Evolutionary conservation across 1,140 invertebrate species (phyloP), one percentile per base, ranked within the genome.

Genomic region (Ceratoteleas bidentatus): DNA sequence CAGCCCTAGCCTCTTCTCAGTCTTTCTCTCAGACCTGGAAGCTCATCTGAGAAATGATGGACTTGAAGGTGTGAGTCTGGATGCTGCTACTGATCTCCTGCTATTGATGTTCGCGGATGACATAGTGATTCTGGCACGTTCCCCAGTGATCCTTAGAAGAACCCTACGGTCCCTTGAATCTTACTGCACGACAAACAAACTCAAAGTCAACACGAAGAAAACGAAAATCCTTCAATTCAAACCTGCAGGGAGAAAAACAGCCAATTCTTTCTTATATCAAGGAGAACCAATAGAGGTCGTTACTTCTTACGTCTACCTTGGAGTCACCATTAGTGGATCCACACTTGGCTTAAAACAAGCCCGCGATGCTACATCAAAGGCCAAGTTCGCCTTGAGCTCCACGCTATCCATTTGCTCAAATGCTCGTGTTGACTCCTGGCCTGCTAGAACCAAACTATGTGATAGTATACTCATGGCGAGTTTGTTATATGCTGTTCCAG

Each of bases 261-360:
- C 6, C 15, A 33, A 9, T 3, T 8, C 8, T 24, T 53, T 53
- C 24, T n/a, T 53, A 9, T 53, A 32, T 11, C 8, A 5, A 9
- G 32, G 10, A 6, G 52, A 53, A 32, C 15, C 15, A 6, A 53
- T 53, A 24, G 56, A 58, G 15, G 49, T 49, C n/a, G 43, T 50
- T 13, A 62, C 47, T 14, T 45, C 36, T 13, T 62, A 47, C 36
- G 38, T 10, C 5, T 62, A 62, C 33, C 47, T 62, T 4, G 60
- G 60, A 14, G 43, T 62, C 16, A 47, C 43, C n/a, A 47, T 62
- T 33, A 13, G 43, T 10, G 33, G 32, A 15, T 62, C 60, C 7
- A 13, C 60, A 7, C 45, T 62, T 16, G 43, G 60, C 8, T 32
- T 32, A 8, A 13, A 32, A 5, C 43, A 43, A 4, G 43, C 24